Base-by-base conservation (phyloP, 2,888 invertebrate genomes). In the Apocheima hispidaria region DNA sequence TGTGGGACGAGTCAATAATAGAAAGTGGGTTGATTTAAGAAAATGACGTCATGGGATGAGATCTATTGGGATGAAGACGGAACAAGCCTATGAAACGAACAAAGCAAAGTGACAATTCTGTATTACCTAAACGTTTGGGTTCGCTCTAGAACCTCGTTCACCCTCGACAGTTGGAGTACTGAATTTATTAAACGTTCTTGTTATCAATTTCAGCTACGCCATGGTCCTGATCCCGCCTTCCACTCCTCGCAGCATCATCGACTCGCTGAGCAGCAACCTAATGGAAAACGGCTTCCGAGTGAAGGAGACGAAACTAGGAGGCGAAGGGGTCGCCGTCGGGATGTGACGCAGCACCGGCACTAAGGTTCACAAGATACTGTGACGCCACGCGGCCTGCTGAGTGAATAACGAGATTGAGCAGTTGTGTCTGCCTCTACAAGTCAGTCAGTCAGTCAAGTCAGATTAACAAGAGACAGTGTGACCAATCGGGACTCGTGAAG, bases 221-320 rank as follows among this genome's bases (percentile, higher is more conserved):
- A 91, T 91, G 81, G 82, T 91, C 12, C 73, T 92, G 21, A 84
- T 93, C 26, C 91, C 93, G 0, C 92, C 91, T 0, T 81, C 82
- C 2, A 84, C 87, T 0, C 80, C 84, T 0, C 86, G 90, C 0
- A 69, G 77, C 2, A 77, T 75, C 2, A 82, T 94, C 18, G 81
- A 86, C 44, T 81, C 84, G 0, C 76, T 95, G 6, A 82, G 84
- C 5, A 76, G 87, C 6, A 87, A 90, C 30, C 85, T 95, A 35
- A 79, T 87, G 1, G 83, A 85, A 30, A 84, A 86, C 52, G 94
- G 94, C 1, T 95, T 93, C 83, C 74, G 87, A 12, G 94, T 94
- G 10, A 92, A 86, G 60, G 90, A 94, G 70, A 94, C 95, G 0
- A 82, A 87, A 12, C 83, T 96, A 21, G 96, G 95, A 0, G 94